Evolutionary conservation across 2,113 vertebrate genomes (phyloP).

Genomic region (Climacteris rufus): DNA sequence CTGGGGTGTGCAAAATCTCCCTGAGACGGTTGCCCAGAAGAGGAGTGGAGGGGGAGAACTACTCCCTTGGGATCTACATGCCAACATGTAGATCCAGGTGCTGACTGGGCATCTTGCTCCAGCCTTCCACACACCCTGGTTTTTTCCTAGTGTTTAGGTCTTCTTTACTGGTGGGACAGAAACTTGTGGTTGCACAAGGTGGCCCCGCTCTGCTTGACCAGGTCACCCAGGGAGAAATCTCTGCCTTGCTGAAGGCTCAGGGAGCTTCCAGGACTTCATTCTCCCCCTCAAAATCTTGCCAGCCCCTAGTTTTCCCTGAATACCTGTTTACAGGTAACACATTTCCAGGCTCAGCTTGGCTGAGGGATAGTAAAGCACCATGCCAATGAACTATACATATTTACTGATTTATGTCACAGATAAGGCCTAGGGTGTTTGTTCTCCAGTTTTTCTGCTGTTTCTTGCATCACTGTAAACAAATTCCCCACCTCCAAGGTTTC

Average conservation of each 20-base stretch:
- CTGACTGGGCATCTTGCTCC: not conserved
- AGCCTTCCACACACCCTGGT: fast-evolving
- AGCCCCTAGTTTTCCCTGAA: not conserved
- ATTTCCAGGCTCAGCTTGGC: not conserved
- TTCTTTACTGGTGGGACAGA: not conserved
- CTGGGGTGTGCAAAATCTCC: not conserved
- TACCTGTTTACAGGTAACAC: not conserved
- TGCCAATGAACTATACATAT: not conserved
- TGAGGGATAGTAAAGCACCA: not conserved
- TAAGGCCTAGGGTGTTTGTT: not conserved
- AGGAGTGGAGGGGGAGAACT: not conserved
- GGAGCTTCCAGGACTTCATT: not conserved
- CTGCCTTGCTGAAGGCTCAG: not conserved
- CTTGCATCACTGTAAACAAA: not conserved
- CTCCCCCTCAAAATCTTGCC: not conserved
- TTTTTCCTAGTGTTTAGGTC: not conserved
- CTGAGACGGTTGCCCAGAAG: not conserved
- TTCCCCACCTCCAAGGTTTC: too few relatives aligned
- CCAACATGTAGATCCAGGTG: too few relatives aligned
- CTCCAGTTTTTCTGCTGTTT: not conserved
- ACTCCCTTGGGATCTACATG: not conserved
- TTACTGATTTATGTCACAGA: not conserved
- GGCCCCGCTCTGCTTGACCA: not conserved
- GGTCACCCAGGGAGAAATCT: not conserved
- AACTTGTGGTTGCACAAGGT: not conserved